phyloP scores from a whole-genome alignment of 2,797 vertebrate genomes.

The Numenius phaeopus region DNA sequence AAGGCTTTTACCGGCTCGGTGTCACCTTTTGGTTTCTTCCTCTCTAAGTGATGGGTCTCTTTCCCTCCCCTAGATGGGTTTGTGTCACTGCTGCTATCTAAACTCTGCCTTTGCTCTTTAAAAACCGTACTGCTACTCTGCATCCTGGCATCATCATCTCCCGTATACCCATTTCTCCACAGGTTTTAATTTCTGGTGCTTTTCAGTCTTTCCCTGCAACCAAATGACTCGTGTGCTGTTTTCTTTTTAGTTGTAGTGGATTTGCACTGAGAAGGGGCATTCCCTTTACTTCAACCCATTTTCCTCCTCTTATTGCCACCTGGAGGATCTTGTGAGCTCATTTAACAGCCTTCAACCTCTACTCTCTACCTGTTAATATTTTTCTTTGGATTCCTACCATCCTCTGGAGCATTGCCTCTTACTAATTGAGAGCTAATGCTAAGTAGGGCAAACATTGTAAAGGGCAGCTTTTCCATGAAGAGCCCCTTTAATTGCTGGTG shows the following conservation, averaged over 20 bases:
- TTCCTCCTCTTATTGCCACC: background rate
- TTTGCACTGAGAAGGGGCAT: background rate
- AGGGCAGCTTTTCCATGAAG: conserved; percentile 43
- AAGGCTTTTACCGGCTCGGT: background rate
- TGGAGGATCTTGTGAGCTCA: background rate
- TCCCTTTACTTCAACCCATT: background rate
- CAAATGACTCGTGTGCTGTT: background rate
- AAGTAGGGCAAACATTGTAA: conserved; percentile 60
- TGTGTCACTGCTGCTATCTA: background rate
- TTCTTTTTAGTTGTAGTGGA: background rate
- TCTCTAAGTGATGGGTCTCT: background rate
- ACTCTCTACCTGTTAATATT: conserved; percentile 55
- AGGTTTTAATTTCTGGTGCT: background rate
- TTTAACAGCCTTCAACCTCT: background rate
- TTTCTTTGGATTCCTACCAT: conserved; percentile 45
- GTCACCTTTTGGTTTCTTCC: background rate
- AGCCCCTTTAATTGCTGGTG: conserved; percentile 35
- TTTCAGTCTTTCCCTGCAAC: background rate
- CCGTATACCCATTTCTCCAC: background rate
- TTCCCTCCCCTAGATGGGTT: background rate
- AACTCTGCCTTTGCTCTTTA: background rate
- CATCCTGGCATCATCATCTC: background rate
- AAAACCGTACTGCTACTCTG: background rate
- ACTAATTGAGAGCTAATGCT: conserved; percentile 38
- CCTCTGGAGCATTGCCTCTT: conserved; percentile 53